Percentiles rank a stretch among this genome's conserved stretches.
phyloP scores from a whole-genome alignment of 1,140 invertebrate genomes.

The Drosophila guanche region DNA sequence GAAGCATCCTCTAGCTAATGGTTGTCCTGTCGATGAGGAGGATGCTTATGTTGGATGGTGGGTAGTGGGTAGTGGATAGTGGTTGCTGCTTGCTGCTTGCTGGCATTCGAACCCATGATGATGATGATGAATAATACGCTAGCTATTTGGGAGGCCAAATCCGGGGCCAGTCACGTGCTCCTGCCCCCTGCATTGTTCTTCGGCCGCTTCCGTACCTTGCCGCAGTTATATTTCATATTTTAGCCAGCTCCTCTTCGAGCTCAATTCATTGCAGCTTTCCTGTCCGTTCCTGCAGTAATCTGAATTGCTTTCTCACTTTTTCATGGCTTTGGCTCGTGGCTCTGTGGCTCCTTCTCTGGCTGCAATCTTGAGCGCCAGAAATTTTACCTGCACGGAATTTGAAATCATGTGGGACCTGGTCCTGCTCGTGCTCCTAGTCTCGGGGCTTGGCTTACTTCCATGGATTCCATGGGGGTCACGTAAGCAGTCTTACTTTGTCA shows the following conservation, averaged over 20 bases:
- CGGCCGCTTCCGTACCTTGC: slow-evolving; percentile 52
- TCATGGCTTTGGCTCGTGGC: slow-evolving; percentile 53
- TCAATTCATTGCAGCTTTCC: slow-evolving; percentile 68
- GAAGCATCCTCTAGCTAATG: slow-evolving; percentile 51
- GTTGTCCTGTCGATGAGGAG: slow-evolving; percentile 45
- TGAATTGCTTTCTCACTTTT: slow-evolving; percentile 77
- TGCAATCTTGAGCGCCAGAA: slow-evolving; percentile 71
- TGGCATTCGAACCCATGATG: slow-evolving; percentile 26
- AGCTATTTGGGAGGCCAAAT: slow-evolving; percentile 32
- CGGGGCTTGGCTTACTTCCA: background rate
- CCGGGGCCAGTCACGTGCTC: slow-evolving; percentile 58
- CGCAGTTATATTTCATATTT: slow-evolving; percentile 72
- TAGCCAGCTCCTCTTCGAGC: slow-evolving; percentile 18
- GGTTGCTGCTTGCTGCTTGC: too few relatives aligned
- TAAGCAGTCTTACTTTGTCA: slow-evolving; percentile 79
- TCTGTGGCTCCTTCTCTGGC: slow-evolving; percentile 17
- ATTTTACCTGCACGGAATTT: slow-evolving; percentile 75
- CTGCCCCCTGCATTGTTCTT: slow-evolving; percentile 49
- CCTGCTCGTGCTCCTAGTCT: slow-evolving; percentile 12
- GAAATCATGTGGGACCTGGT: slow-evolving; percentile 59
- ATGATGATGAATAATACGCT: slow-evolving; percentile 76
- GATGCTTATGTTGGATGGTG: slow-evolving; percentile 33
- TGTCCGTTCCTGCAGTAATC: slow-evolving; percentile 63
- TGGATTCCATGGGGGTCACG: slow-evolving; percentile 53
- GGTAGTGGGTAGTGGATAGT: background rate